Percentiles rank a stretch among this genome's conserved stretches.
phyloP scores from a whole-genome alignment of 2,888 invertebrate species.

The Acleris sparsana region DNA sequence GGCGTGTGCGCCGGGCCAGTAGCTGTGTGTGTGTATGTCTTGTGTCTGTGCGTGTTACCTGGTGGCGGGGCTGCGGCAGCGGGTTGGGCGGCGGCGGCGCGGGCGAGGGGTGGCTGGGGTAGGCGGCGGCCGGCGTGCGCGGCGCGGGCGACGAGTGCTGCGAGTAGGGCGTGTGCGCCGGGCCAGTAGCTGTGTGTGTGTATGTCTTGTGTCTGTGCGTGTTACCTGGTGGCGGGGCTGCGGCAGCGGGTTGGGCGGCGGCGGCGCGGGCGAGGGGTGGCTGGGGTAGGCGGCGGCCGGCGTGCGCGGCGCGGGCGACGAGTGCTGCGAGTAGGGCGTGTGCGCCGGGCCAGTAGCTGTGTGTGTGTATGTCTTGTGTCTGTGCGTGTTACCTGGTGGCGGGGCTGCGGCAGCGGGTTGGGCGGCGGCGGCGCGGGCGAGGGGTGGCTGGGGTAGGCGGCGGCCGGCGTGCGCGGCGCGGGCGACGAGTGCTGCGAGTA shows the following conservation, averaged over 20 bases:
- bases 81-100: conserved; percentile 35
- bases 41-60: conserved; percentile 48
- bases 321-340: conserved; percentile 39
- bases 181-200: conserved; percentile 40
- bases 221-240: conserved; percentile 42
- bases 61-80: conserved; percentile 40
- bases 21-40: conserved; percentile 65
- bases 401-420: conserved; percentile 37
- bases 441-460: conserved; percentile 50
- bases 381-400: conserved; percentile 40
- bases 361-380: conserved; percentile 38
- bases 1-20: no score
- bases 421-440: conserved; percentile 41
- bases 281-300: conserved; percentile 53
- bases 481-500: conserved; percentile 77
- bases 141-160: conserved; percentile 31
- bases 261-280: conserved; percentile 40
- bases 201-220: neutral
- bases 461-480: conserved; percentile 60
- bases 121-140: conserved; percentile 46
- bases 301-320: conserved; percentile 47
- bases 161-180: no score
- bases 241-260: conserved; percentile 28
- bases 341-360: no score
- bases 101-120: conserved; percentile 46